Evolutionary conservation across 2,888 invertebrate species (phyloP).

Genomic region (Ormyrus rosae): DNA sequence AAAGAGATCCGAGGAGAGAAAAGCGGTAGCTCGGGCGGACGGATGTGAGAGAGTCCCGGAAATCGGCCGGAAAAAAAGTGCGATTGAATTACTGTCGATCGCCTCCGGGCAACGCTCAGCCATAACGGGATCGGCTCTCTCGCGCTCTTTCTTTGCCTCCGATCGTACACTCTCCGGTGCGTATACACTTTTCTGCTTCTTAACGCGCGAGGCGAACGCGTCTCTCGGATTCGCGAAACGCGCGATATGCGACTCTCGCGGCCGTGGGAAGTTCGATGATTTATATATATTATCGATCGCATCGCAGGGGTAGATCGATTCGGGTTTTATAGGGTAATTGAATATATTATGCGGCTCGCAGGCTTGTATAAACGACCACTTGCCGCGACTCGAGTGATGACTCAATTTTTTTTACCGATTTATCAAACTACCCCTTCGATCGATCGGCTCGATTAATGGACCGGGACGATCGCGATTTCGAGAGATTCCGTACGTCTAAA

Average conservation of each 20-base stretch:
- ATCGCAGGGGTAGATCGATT: not conserved
- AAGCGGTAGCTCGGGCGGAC: not conserved
- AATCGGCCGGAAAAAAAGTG: constrained; percentile 50
- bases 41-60: constrained; percentile 36
- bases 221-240: not conserved
- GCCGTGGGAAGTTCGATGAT: not conserved
- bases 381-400: not conserved
- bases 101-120: constrained; percentile 36
- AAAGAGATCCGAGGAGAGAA: constrained; percentile 13
- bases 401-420: constrained; percentile 24
- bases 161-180: not conserved
- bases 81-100: constrained; percentile 57
- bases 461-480: no score
- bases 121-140: constrained; percentile 26
- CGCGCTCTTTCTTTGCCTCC: constrained; percentile 5
- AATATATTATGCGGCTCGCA: not conserved
- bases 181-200: constrained; percentile 2
- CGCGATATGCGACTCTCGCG: not conserved
- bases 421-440: not conserved
- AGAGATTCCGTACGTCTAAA: no score
- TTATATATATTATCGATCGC: not conserved
- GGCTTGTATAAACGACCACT: not conserved
- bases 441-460: no score
- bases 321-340: constrained; percentile 3
- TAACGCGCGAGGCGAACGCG: not conserved